Conservation (phyloP, 2,888 invertebrate genomes). For the Sarcophaga subvicina region DNA sequence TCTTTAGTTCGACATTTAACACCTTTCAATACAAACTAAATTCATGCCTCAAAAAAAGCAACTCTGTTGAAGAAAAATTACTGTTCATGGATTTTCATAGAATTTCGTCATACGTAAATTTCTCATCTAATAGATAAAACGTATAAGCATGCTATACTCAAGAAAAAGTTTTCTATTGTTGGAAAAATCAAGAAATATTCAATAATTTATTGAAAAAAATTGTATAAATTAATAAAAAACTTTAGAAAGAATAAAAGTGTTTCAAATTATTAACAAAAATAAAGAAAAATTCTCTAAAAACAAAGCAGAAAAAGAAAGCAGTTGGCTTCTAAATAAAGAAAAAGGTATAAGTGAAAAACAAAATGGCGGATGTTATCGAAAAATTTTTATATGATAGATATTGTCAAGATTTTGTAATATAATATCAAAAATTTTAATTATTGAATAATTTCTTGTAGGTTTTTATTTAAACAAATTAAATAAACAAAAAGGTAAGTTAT, state of each 20-base stretch:
- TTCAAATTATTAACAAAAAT: neutral
- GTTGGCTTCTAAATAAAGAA: neutral
- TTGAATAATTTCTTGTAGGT: neutral
- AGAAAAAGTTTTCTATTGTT: neutral
- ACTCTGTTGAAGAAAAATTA: conserved; percentile 16
- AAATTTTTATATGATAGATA: conserved; percentile 6
- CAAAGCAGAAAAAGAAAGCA: neutral
- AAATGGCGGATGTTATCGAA: conserved; percentile 58
- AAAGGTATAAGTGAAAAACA: conserved; percentile 58
- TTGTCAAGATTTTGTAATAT: conserved; percentile 16
- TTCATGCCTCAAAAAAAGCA: neutral
- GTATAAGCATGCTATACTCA: neutral
- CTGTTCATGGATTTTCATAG: neutral
- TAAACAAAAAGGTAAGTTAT: conserved; percentile 70
- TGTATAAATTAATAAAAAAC: conserved; percentile 8
- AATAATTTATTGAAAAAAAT: conserved; percentile 3
- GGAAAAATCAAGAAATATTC: neutral
- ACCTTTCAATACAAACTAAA: too few species aligned
- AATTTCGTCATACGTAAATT: conserved; percentile 23
- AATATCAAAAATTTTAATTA: neutral
- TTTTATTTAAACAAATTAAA: conserved; percentile 26
- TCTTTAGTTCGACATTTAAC: too few species aligned
- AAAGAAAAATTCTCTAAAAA: neutral
- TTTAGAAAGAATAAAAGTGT: neutral
- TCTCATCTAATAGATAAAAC: conserved; percentile 13